These are phyloP conservation scores for Dasyornis broadbenti DNA, from an alignment of 2,113 vertebrate species.

Conservation along the genomic window DNA sequence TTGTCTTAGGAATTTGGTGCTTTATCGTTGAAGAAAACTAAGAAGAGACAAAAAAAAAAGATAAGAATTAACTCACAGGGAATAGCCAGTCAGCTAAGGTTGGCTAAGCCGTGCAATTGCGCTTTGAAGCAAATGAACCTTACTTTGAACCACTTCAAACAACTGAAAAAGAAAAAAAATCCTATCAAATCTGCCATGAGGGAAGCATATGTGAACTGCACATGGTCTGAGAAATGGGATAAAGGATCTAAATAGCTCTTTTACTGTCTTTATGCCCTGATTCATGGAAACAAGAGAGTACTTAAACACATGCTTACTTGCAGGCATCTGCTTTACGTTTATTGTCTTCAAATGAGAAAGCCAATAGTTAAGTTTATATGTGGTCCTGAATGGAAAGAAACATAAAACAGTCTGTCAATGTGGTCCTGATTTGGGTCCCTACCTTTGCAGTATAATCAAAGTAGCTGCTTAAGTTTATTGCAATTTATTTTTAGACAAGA, in stretches of 20 bases:
- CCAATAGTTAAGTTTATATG: background rate
- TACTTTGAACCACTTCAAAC: background rate
- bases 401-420: background rate
- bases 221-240: constrained; percentile 2
- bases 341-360: constrained; percentile 23
- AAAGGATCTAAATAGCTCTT: constrained; percentile 22
- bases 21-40: background rate
- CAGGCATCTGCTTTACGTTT: constrained; percentile 15
- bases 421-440: background rate
- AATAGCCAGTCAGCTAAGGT: background rate
- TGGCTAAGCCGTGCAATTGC: background rate
- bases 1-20: background rate
- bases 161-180: background rate
- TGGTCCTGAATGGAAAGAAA: background rate
- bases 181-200: background rate
- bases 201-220: constrained; percentile 10
- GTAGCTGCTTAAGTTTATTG: background rate
- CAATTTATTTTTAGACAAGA: background rate
- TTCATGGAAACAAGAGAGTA: constrained; percentile 38
- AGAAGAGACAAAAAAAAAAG: background rate
- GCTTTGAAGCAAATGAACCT: background rate
- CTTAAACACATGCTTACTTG: constrained; percentile 29
- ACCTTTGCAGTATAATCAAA: background rate
- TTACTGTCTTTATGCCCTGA: constrained; percentile 29
- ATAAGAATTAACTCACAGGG: background rate